These are phyloP conservation scores for Gallinago solitaria DNA, from an alignment of 2,797 vertebrate species.

Conservation along the genomic window DNA sequence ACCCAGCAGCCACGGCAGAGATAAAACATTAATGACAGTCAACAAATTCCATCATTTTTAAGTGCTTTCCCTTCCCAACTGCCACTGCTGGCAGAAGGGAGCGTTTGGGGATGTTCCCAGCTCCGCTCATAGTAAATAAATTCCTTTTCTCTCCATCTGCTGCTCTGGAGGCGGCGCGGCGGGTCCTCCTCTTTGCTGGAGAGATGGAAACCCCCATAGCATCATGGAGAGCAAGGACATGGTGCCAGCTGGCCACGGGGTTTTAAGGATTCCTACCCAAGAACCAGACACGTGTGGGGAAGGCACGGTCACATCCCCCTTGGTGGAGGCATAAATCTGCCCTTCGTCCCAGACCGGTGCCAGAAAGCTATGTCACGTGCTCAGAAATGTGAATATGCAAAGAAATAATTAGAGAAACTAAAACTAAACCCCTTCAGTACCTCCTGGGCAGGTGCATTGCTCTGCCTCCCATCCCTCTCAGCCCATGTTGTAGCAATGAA, in stretches of 20 bases:
- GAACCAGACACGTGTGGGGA: background rate
- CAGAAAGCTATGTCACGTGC: fast-evolving
- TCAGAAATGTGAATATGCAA: background rate
- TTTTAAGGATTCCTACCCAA: background rate
- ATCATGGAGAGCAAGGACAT: background rate
- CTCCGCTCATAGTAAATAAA: constrained; percentile 26
- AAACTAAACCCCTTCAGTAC: background rate
- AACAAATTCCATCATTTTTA: constrained; percentile 32
- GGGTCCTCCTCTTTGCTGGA: background rate
- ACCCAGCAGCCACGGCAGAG: background rate
- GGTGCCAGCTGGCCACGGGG: background rate
- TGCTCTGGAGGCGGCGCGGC: fast-evolving
- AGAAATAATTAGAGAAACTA: background rate
- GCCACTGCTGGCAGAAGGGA: constrained; percentile 42
- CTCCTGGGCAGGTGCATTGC: background rate
- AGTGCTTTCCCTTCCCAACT: constrained; percentile 21
- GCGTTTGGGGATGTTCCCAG: constrained; percentile 31
- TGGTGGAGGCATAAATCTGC: background rate
- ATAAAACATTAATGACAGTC: constrained; percentile 25
- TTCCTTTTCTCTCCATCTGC: constrained; percentile 49
- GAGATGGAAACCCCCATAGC: background rate
- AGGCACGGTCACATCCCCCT: fast-evolving
- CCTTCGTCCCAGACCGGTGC: fast-evolving
- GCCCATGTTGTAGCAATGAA: fast-evolving
- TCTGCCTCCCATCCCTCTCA: background rate